Percentiles rank a stretch among this genome's conserved stretches.
Evolutionary conservation across 2,888 invertebrate species (phyloP).

Genomic region (Himalopsyche japonica): DNA sequence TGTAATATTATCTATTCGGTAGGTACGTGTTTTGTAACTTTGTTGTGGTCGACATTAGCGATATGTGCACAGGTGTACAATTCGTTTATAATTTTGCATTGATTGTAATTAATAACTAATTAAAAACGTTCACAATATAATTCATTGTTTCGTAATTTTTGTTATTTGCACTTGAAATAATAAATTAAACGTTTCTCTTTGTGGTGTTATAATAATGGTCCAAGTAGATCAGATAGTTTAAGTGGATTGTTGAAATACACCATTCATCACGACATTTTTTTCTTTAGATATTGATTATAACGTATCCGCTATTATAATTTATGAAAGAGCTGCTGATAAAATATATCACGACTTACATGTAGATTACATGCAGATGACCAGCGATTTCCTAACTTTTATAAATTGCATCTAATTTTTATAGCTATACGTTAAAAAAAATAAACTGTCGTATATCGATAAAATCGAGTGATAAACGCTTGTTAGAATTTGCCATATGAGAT

Average conservation of each 20-base stretch:
- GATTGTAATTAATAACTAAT: neutral
- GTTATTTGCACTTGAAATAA: neutral
- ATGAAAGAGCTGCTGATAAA: too few relatives aligned
- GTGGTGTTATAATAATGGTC: neutral
- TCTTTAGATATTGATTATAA: too few relatives aligned
- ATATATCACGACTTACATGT: too few relatives aligned
- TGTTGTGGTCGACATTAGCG: neutral
- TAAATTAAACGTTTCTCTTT: neutral
- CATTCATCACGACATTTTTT: too few relatives aligned
- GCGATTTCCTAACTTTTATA: too few relatives aligned
- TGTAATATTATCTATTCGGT: neutral
- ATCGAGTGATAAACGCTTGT: too few relatives aligned
- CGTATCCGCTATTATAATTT: too few relatives aligned
- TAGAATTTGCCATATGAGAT: too few relatives aligned
- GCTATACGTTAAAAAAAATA: too few relatives aligned
- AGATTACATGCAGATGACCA: too few relatives aligned
- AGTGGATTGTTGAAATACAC: neutral
- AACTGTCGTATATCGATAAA: too few relatives aligned
- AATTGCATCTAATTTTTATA: too few relatives aligned
- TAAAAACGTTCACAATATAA: neutral
- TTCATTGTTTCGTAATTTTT: neutral
- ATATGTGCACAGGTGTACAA: neutral
- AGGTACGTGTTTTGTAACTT: slow-evolving; percentile 12
- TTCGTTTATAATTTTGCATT: neutral
- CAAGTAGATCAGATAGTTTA: neutral